Percentiles rank a stretch among this genome's conserved stretches.
Conservation (phyloP, 2,797 vertebrate genomes). For the Anguilla pacifica region DNA sequence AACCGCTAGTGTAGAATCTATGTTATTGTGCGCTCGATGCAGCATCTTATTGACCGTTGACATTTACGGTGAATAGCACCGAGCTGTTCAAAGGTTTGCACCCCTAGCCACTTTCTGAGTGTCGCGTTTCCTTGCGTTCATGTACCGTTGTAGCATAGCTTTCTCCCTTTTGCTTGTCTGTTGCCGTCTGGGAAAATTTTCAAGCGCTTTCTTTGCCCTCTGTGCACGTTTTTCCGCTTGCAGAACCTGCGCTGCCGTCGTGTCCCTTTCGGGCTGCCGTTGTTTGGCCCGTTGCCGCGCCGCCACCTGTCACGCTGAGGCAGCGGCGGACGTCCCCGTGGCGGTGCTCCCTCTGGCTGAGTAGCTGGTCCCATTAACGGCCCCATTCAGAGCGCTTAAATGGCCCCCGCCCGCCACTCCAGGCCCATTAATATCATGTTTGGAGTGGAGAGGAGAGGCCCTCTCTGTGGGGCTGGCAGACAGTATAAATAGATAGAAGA, state of each 20-base stretch:
- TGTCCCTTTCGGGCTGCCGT: neutral
- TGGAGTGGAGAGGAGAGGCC: slow-evolving; percentile 37
- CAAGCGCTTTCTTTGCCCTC: neutral
- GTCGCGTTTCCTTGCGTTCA: neutral
- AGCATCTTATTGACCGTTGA: neutral
- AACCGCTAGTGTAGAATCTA: neutral
- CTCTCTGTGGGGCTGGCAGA: slow-evolving; percentile 24
- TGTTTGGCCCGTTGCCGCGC: neutral
- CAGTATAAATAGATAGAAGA: slow-evolving; percentile 46
- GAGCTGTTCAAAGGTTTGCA: neutral
- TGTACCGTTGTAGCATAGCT: neutral
- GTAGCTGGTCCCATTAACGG: slow-evolving; percentile 43
- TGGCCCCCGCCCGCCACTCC: slow-evolving; percentile 53
- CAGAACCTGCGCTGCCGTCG: neutral
- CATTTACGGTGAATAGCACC: neutral
- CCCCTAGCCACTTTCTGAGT: neutral
- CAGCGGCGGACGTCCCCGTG: neutral
- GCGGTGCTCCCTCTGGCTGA: neutral
- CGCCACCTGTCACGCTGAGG: neutral
- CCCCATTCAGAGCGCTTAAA: slow-evolving; percentile 54
- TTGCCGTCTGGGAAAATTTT: neutral
- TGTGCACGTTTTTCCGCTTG: neutral
- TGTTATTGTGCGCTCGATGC: neutral
- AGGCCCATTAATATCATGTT: slow-evolving; percentile 55
- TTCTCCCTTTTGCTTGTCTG: neutral